Evolutionary conservation across 2,888 invertebrate genomes (phyloP), one percentile per base, ranked within the genome.

Genomic region (Corbicula japonica): DNA sequence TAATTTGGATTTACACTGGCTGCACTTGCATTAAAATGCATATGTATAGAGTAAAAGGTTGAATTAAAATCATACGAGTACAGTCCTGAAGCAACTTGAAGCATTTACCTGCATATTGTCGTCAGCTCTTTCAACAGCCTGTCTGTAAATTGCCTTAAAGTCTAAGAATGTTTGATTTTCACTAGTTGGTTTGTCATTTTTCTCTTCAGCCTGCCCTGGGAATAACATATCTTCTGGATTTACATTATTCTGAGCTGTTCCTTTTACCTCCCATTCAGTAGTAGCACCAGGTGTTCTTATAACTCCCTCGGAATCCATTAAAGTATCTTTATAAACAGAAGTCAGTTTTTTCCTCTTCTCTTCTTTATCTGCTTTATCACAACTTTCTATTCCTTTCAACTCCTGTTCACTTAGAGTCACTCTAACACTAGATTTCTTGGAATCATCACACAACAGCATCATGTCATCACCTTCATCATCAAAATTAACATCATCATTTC

Each of bases 191-290:
- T 41, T 60, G 26, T 52, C 26, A n/a, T 68, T 58, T 8, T 56
- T 73, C 34, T 80, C 81, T 21, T 86, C 86, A 30, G 81, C 85
- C 54, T 88, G 86, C 18, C 87, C 88, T 46, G 87, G 87, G 52
- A 86, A 86, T 26, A 87, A 30, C 0, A 68, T 34, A 46, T 80
- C 69, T 4, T 46, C 69, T 8, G 18, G 1, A 44, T 61, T 44
- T 10, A 18, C 41, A 15, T 35, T 35, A 34, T 38, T 46, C 32
- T 35, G 58, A 28, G 46, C 32, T 15, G 12, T 35, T 38, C 68
- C 61, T 48, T 41, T 41, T 15, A 15, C 21, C 26, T 32, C 44
- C 28, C 15, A 8, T 21, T 38, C 34, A 23, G n/a, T 35, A 21
- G 23, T 34, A 21, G 32, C 30, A 15, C 58, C 44, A 18, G 44